Percentiles rank a stretch among this genome's conserved stretches.
Evolutionary conservation across 2,113 vertebrate genomes (phyloP).

Genomic region (Stercorarius parasiticus): DNA sequence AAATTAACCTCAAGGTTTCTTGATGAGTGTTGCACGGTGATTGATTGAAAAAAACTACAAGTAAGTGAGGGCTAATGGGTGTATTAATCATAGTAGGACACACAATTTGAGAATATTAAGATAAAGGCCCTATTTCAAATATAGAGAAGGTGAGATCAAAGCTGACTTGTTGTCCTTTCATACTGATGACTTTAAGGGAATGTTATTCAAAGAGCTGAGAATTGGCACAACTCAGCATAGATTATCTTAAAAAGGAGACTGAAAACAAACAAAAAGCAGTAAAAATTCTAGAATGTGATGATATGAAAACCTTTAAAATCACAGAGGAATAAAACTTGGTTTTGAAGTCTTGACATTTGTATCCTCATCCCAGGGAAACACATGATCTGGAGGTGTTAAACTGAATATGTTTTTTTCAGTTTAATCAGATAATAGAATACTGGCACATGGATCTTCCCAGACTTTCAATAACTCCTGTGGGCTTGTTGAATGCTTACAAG

Average conservation of each 20-base stretch:
- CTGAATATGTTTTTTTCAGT: neutral
- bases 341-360: neutral
- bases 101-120: slow-evolving; percentile 8
- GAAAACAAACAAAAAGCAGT: neutral
- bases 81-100: slow-evolving; percentile 25
- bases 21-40: neutral
- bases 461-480: neutral
- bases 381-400: neutral
- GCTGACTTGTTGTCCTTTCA: neutral
- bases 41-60: neutral
- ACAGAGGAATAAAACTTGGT: neutral
- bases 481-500: neutral
- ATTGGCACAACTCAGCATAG: neutral
- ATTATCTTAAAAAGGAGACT: neutral
- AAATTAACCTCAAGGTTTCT: neutral
- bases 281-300: neutral
- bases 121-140: neutral
- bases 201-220: neutral
- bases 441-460: neutral
- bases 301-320: neutral
- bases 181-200: neutral
- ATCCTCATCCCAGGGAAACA: neutral
- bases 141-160: neutral
- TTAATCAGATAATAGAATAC: neutral
- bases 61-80: neutral